Evolutionary conservation across 1,140 invertebrate species (phyloP).

Genomic region (Drosophila ohnishii): DNA sequence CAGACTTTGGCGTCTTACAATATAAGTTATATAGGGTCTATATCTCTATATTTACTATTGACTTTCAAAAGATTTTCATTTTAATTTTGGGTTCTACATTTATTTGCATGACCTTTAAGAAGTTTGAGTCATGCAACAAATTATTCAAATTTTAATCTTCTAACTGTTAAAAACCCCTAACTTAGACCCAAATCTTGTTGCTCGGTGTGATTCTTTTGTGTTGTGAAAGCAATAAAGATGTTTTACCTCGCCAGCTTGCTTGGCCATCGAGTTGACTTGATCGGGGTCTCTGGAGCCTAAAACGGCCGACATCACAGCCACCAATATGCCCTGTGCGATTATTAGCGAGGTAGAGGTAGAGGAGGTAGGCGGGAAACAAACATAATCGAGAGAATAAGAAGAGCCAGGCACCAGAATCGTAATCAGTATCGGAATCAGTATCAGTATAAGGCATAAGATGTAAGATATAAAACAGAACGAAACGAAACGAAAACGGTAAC

Average conservation of each 20-base stretch:
- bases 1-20: too few relatives aligned
- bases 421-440: conserved; percentile 42
- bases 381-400: conserved; percentile 53
- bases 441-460: conserved; percentile 24
- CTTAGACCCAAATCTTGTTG: conserved; percentile 46
- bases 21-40: not conserved
- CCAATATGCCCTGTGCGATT: conserved; percentile 90
- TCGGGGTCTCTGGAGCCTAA: conserved; percentile 94
- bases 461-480: conserved; percentile 33
- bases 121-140: not conserved
- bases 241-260: conserved; percentile 95
- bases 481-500: conserved; percentile 40
- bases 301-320: conserved; percentile 93
- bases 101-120: not conserved
- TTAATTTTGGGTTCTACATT: not conserved
- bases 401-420: conserved; percentile 59
- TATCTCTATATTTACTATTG: not conserved
- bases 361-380: conserved; percentile 56
- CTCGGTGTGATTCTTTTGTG: conserved; percentile 36
- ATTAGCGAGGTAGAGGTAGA: conserved; percentile 69
- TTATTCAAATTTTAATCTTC: not conserved
- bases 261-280: conserved; percentile 94
- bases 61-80: not conserved
- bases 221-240: conserved; percentile 64
- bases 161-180: too few relatives aligned